phyloP scores from a whole-genome alignment of 2,888 invertebrate species.

The Eupithecia centaureata region DNA sequence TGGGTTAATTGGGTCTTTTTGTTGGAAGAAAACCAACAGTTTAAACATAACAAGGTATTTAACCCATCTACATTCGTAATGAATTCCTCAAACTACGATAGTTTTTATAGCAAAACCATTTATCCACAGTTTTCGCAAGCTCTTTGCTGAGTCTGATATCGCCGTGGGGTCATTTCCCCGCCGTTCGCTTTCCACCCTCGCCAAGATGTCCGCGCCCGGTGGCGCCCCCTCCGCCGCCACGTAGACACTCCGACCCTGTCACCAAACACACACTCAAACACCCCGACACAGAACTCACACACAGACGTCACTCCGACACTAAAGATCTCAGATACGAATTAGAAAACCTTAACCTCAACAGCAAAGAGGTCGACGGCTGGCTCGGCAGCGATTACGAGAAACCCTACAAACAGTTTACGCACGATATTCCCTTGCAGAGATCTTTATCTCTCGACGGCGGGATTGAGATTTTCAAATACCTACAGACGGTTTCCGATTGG shows the following conservation, averaged over 20 bases:
- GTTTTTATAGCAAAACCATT: slow-evolving; percentile 6
- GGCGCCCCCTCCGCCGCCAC: slow-evolving; percentile 70
- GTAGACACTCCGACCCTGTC: slow-evolving; percentile 69
- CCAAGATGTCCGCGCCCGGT: slow-evolving; percentile 87
- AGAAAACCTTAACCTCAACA: slow-evolving; percentile 62
- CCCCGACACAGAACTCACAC: slow-evolving; percentile 32
- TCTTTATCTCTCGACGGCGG: slow-evolving; percentile 75
- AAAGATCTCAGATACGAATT: slow-evolving; percentile 73
- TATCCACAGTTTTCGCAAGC: slow-evolving; percentile 91
- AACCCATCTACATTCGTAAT: neutral
- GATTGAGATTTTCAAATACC: slow-evolving; percentile 66
- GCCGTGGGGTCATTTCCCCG: slow-evolving; percentile 90
- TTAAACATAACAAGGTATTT: neutral
- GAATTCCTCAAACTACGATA: neutral
- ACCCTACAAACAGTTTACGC: slow-evolving; percentile 56
- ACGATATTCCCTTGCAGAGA: slow-evolving; percentile 68
- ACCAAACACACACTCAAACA: slow-evolving; percentile 37
- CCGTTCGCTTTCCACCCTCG: slow-evolving; percentile 90
- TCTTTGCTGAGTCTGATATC: slow-evolving; percentile 92
- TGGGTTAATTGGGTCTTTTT: neutral
- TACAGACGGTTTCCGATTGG: slow-evolving; percentile 65
- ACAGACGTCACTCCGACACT: slow-evolving; percentile 58
- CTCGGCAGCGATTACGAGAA: slow-evolving; percentile 67
- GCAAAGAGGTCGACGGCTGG: slow-evolving; percentile 68
- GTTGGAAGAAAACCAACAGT: neutral